phyloP scores from a whole-genome alignment of 2,888 invertebrate species.

The Cataglyphis altisquamis region DNA sequence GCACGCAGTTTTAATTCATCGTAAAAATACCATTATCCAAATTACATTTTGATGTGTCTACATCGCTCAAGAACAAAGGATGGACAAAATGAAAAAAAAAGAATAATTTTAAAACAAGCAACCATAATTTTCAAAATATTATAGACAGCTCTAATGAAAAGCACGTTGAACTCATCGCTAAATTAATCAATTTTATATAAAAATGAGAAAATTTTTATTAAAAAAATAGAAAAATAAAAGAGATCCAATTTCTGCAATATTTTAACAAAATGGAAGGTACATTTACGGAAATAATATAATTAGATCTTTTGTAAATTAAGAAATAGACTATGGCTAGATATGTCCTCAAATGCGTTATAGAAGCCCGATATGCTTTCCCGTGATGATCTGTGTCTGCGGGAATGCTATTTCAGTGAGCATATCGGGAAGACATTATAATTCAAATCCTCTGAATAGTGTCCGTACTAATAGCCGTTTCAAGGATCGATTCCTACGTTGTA shows the following conservation, averaged over 20 bases:
- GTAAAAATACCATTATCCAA: conserved; percentile 35
- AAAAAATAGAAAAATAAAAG: neutral
- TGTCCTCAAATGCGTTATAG: neutral
- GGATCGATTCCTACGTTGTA: neutral
- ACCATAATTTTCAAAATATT: neutral
- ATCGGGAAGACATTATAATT: conserved; percentile 8
- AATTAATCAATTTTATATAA: neutral
- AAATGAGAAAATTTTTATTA: neutral
- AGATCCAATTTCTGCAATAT: neutral
- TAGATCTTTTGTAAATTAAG: neutral
- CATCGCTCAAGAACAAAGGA: neutral
- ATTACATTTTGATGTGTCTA: conserved; percentile 2
- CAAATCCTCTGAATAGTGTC: conserved; percentile 4
- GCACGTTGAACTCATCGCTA: neutral
- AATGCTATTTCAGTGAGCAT: conserved; percentile 5
- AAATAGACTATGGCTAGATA: neutral
- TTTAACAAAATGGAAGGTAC: neutral
- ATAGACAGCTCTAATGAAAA: neutral
- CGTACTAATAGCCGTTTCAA: neutral
- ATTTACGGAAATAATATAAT: neutral
- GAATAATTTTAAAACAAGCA: neutral
- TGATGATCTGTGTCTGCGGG: neutral
- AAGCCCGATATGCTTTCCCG: neutral
- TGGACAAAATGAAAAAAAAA: neutral
- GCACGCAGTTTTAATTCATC: conserved; percentile 15